Evolutionary conservation across 1,140 invertebrate species (phyloP), one percentile per base, ranked within the genome.

Genomic region (Tribolium castaneum): DNA sequence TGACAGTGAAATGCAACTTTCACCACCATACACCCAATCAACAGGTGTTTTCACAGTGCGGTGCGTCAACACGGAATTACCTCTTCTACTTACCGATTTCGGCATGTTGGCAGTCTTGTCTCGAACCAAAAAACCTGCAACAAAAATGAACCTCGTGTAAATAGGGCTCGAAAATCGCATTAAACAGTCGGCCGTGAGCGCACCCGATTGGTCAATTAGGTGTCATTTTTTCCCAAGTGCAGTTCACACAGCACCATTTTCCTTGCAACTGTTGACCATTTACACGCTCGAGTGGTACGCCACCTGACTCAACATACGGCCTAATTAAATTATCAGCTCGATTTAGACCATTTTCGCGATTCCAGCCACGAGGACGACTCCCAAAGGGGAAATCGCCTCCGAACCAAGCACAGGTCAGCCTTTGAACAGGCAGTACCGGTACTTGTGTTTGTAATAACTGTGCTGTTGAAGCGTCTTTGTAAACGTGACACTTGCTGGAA

Each of bases 351-450:
- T 30, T 30, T 30, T 30, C 25, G 25, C 25, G 3, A 30, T 45
- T 45, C 7, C 7, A 45, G 7, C 9, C 39, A 45, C 39, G 39
- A 9, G 39, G 54, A 59, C 6, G 10, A 3, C 7, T 59, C 7
- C 12, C n/a, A 6, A 19, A 19, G 1, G 52, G 3, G 7, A 14
- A 19, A 54, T 54, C 19, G 10, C 14, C 54, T n/a, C 19, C 9
- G 9, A n/a, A 5, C 10, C 45, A 76, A 62, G 19, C 13, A 51
- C 19, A 75, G 76, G 75, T 73, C 77, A 62, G 62, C 80, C 75
- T 77, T 73, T 78, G 73, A 78, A 16, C 59, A 66, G 76, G 76
- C 80, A 75, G 62, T 74, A 75, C 80, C 80, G 80, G 80, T 74
- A 82, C 59, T 82, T 78, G 73, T 78, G 73, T 78, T 80, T 76